phyloP scores from a whole-genome alignment of 2,797 vertebrate species.

The Streptopelia turtur region DNA sequence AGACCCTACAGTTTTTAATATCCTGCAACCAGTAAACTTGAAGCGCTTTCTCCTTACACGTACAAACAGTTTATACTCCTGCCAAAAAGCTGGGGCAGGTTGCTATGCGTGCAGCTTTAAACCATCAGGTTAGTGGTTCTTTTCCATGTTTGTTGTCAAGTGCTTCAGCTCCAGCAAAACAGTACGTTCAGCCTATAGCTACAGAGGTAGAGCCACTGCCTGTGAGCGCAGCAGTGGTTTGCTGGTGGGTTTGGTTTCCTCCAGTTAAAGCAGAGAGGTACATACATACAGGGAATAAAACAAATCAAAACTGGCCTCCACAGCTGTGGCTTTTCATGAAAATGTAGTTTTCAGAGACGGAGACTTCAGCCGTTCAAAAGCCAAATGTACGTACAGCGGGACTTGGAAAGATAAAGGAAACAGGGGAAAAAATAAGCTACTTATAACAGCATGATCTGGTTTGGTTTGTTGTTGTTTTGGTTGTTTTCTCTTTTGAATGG shows the following conservation, averaged over 20 bases:
- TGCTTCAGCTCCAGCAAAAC: background rate
- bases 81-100: fast-evolving
- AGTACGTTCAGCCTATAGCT: background rate
- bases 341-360: background rate
- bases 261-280: background rate
- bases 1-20: background rate
- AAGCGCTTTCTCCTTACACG: background rate
- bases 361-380: background rate
- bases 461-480: background rate
- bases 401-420: background rate
- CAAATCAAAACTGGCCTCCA: background rate
- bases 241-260: background rate
- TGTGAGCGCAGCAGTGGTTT: fast-evolving
- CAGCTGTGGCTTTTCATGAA: fast-evolving
- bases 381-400: fast-evolving
- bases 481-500: background rate
- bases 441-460: background rate
- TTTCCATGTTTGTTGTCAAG: background rate
- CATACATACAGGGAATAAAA: fast-evolving
- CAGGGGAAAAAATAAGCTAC: background rate
- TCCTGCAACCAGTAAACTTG: conserved; percentile 28
- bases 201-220: fast-evolving
- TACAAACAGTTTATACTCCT: background rate
- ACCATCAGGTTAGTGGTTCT: background rate
- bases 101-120: background rate